Percentiles rank a stretch among this genome's conserved stretches.
phyloP scores from a whole-genome alignment of 2,797 vertebrate species.

The Sebastes variabilis region DNA sequence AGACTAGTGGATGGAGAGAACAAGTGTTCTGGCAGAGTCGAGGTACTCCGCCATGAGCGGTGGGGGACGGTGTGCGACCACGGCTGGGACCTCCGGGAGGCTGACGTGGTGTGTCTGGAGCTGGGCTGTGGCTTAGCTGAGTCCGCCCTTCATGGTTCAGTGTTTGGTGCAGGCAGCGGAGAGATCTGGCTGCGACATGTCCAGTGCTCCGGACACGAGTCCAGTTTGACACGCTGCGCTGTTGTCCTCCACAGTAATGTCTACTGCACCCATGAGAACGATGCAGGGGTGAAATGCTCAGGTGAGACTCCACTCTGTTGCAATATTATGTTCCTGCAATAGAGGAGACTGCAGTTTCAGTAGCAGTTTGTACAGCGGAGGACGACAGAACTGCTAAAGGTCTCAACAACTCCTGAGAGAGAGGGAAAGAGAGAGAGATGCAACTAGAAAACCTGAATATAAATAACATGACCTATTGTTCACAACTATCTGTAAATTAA shows the following conservation, averaged over 20 bases:
- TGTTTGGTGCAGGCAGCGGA: slow-evolving; percentile 61
- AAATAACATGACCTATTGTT: no score
- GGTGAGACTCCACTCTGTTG: slow-evolving; percentile 57
- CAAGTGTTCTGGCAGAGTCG: slow-evolving; percentile 81
- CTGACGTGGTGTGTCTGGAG: slow-evolving; percentile 81
- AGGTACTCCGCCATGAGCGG: slow-evolving; percentile 74
- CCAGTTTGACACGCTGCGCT: slow-evolving; percentile 74
- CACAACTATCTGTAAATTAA: not conserved
- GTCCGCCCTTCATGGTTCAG: slow-evolving; percentile 37
- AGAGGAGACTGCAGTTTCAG: no score
- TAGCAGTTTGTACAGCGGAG: not conserved
- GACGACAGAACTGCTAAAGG: not conserved
- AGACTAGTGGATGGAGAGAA: slow-evolving; percentile 72
- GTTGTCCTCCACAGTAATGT: slow-evolving; percentile 51
- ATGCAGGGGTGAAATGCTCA: slow-evolving; percentile 81
- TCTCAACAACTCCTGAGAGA: not conserved
- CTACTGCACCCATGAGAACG: slow-evolving; percentile 75
- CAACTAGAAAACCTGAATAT: no score
- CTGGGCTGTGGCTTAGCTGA: slow-evolving; percentile 80
- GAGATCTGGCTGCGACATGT: slow-evolving; percentile 74
- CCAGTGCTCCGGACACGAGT: slow-evolving; percentile 79
- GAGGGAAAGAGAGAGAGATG: no score
- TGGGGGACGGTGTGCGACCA: slow-evolving; percentile 82
- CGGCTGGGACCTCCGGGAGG: slow-evolving; percentile 78
- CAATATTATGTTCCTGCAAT: not conserved